These are phyloP conservation scores for Phania funesta DNA, from an alignment of 2,888 invertebrate species.

Conservation along the genomic window DNA sequence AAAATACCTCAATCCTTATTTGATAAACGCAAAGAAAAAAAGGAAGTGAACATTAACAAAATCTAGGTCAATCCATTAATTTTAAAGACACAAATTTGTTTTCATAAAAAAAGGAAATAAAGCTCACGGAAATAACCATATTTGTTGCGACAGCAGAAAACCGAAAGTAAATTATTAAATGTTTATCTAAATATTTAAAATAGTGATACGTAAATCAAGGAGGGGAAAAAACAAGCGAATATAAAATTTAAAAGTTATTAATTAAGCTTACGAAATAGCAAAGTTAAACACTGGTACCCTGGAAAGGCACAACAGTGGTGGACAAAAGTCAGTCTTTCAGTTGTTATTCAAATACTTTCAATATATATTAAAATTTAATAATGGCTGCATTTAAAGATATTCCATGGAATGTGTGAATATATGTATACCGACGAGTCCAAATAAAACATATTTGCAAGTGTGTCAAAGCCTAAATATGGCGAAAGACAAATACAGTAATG, in stretches of 20 bases:
- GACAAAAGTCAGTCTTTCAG: no score
- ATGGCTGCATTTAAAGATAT: no score
- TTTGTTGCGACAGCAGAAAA: background rate
- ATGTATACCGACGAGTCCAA: no score
- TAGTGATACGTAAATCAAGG: conserved; percentile 27
- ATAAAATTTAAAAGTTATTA: conserved; percentile 56
- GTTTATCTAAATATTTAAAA: conserved; percentile 23
- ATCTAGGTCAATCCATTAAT: conserved; percentile 62
- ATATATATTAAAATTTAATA: no score
- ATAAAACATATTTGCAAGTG: no score
- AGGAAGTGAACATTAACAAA: conserved; percentile 1
- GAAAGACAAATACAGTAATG: no score
- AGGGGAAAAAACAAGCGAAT: background rate
- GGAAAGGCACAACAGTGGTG: conserved; percentile 1
- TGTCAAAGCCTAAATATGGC: no score
- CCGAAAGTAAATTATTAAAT: conserved; percentile 4
- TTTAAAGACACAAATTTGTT: conserved; percentile 53
- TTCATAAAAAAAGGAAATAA: conserved; percentile 32
- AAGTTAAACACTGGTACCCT: conserved; percentile 29
- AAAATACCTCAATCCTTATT: conserved; percentile 28
- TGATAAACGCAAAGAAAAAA: conserved; percentile 4
- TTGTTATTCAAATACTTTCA: no score
- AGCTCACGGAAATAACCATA: conserved; percentile 8
- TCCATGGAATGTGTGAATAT: no score
- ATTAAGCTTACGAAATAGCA: conserved; percentile 58